Evolutionary conservation across 2,797 vertebrate species (phyloP).

Genomic region (Amazonetta brasiliensis): DNA sequence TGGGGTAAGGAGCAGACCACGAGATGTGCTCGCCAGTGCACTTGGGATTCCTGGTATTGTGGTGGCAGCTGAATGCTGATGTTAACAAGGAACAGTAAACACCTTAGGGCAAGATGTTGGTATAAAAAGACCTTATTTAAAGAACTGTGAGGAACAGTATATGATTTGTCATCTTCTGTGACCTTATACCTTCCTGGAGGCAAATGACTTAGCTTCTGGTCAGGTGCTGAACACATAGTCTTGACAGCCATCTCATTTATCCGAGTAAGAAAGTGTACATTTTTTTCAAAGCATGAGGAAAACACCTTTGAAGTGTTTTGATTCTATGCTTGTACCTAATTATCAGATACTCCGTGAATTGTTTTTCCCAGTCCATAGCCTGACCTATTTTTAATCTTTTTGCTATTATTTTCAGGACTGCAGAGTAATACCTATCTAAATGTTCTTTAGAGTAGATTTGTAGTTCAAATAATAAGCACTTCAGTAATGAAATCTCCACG

Average conservation of each 20-base stretch:
- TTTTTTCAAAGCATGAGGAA: not conserved
- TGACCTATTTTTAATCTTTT: not conserved
- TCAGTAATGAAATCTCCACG: not conserved
- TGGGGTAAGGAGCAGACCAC: not conserved
- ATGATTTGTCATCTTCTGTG: not conserved
- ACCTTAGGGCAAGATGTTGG: not conserved
- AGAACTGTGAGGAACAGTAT: not conserved
- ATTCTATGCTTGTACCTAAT: not conserved
- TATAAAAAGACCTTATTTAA: not conserved
- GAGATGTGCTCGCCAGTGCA: rapidly evolving
- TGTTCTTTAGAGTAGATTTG: not conserved
- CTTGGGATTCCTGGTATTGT: not conserved
- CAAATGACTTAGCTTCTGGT: not conserved
- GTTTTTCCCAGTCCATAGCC: not conserved
- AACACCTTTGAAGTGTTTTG: not conserved
- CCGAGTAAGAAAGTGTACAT: not conserved
- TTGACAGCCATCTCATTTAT: not conserved
- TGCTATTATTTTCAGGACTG: not conserved
- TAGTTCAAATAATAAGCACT: not conserved
- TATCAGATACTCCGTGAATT: not conserved
- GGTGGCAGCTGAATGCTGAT: not conserved
- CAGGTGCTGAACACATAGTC: not conserved
- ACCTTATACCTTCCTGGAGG: not conserved
- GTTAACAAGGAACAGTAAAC: not conserved
- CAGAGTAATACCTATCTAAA: not conserved